These are phyloP conservation scores for mouse (Mus musculus) DNA, from an alignment of 2,113 vertebrate species.

Conservation along the genomic window DNA sequence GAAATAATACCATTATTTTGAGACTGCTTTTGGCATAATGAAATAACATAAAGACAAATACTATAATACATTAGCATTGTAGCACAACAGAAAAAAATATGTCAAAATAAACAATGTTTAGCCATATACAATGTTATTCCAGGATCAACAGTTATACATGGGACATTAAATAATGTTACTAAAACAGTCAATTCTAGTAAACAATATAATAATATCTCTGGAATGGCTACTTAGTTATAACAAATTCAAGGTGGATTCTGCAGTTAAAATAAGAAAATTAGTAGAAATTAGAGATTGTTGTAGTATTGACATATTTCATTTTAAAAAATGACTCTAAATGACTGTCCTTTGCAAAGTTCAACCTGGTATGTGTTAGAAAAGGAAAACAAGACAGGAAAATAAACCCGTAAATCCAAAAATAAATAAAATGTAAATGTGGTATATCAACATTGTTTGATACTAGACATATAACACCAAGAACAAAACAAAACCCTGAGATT, in stretches of 20 bases:
- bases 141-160: not conserved
- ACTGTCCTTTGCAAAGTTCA: not conserved
- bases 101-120: not conserved
- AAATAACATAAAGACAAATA: not conserved
- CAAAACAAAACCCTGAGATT: not conserved
- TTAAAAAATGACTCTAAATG: not conserved
- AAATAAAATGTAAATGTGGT: not conserved
- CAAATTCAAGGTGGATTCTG: not conserved
- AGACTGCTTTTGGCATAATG: not conserved
- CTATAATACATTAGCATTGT: not conserved
- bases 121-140: not conserved
- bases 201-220: not conserved
- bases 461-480: not conserved
- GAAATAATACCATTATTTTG: not conserved
- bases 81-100: not conserved
- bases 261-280: not conserved
- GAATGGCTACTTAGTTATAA: not conserved
- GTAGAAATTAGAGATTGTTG: not conserved
- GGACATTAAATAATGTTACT: not conserved
- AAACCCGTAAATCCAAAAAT: not conserved
- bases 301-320: not conserved
- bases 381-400: not conserved
- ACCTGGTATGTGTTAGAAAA: not conserved
- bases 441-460: not conserved
- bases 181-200: not conserved